These are phyloP conservation scores for Nebria salina DNA, from an alignment of 2,888 invertebrate species.

Conservation along the genomic window DNA sequence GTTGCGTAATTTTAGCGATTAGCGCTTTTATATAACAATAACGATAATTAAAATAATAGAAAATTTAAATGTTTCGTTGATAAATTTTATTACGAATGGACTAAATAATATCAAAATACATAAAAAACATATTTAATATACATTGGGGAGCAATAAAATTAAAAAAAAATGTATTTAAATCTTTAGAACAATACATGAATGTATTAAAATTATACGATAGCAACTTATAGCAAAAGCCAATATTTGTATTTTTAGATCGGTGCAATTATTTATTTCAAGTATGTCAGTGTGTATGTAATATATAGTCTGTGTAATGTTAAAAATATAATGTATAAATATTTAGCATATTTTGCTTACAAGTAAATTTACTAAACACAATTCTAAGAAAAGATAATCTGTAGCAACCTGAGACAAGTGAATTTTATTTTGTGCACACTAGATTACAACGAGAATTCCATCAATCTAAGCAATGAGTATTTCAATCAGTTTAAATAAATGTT, in stretches of 20 bases:
- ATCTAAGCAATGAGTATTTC: slow-evolving; percentile 9
- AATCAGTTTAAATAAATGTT: slow-evolving; percentile 39
- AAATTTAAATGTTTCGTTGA: too few species aligned
- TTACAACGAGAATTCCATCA: slow-evolving; percentile 7
- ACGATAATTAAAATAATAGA: too few species aligned
- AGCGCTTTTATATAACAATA: too few species aligned
- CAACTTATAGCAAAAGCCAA: background rate
- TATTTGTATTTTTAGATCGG: background rate
- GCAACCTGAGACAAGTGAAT: background rate
- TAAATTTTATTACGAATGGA: too few species aligned
- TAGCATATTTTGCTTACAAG: slow-evolving; percentile 3
- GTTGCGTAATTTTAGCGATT: too few species aligned
- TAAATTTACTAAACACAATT: slow-evolving; percentile 11
- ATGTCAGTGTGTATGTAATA: background rate
- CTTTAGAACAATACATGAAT: too few species aligned
- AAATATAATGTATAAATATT: background rate
- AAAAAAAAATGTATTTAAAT: too few species aligned
- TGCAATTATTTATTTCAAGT: background rate
- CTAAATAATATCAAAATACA: too few species aligned
- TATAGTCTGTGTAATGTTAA: background rate
- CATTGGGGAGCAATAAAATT: too few species aligned
- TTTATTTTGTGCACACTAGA: background rate
- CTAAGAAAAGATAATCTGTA: slow-evolving; percentile 25
- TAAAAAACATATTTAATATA: too few species aligned
- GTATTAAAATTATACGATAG: too few species aligned